Evolutionary conservation across 2,797 vertebrate genomes (phyloP), one percentile per base, ranked within the genome.

Genomic region (Eupleurogrammus muticus): DNA sequence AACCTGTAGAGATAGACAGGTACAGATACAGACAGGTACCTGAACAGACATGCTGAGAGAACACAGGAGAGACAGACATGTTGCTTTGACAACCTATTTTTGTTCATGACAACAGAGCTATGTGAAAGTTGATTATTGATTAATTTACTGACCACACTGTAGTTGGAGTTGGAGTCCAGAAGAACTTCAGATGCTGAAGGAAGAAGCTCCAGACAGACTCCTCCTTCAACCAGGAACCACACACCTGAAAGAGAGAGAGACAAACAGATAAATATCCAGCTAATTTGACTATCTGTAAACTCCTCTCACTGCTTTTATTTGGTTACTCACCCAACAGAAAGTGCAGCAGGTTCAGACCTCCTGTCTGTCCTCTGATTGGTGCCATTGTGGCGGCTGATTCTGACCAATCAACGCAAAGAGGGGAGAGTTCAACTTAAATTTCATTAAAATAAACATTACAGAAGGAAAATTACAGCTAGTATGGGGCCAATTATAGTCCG

Each of bases 151-250:
- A 91, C 90, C 75, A 96, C 90, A 21, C 91, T 88, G n/a, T 93
- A 92, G 81, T 87, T 94, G 68, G 93, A 93, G 62, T 90, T 91
- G 32, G 94, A 47, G 20, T 75, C 50, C 2, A 97, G 93, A 47
- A 95, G 46, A 21, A 96, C 85, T 74, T 95, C 88, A 0, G 90
- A n/a, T 1, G 86, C 80, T 0, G 77, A 55, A 0, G 95, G 95
- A 3, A 40, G 75, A 0, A 96, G 84, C 79, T 91, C 88, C 77
- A 96, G 89, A 62, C 62, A 2, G 1, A 61, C 2, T 0, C 10
- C 56, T 19, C 36, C 51, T 10, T 87, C 74, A 57, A 84, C 16
- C 71, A 90, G 82, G 62, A 90, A 3, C 3, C 28, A 53, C 28
- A 84, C 68, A 67, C 69, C 86, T 87, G 53, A n/a, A 16, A 44